phyloP scores from a whole-genome alignment of 2,113 vertebrate species.

The Ascaphus truei region DNA sequence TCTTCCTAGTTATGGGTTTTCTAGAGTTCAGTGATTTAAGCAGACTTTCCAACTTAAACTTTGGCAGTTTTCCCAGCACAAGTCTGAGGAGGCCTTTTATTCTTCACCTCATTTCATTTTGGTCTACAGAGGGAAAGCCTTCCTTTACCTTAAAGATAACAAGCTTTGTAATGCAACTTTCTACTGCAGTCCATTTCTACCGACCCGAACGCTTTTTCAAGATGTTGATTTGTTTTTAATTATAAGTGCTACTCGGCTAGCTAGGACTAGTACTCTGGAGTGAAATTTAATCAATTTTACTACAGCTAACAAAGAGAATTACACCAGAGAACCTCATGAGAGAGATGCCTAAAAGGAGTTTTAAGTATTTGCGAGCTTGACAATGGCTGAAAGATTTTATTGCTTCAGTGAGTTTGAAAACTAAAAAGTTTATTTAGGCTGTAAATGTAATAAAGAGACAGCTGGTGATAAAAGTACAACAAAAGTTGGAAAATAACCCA shows the following conservation, averaged over 20 bases:
- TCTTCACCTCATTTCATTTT: constrained; percentile 47
- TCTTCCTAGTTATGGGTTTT: constrained; percentile 17
- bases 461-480: not conserved
- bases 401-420: not conserved
- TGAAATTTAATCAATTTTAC: constrained; percentile 37
- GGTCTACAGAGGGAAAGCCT: constrained; percentile 41
- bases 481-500: too few relatives aligned
- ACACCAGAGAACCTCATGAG: not conserved
- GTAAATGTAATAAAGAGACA: not conserved
- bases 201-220: constrained; percentile 31
- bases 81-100: constrained; percentile 42
- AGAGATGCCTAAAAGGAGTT: not conserved
- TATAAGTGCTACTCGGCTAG: constrained; percentile 26
- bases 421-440: not conserved
- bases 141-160: constrained; percentile 43
- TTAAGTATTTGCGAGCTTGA: not conserved
- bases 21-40: constrained; percentile 41
- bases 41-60: constrained; percentile 40
- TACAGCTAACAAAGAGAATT: constrained; percentile 26
- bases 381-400: not conserved
- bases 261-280: constrained; percentile 37
- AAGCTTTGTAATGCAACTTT: constrained; percentile 34
- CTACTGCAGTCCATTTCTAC: constrained; percentile 19
- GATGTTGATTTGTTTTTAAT: constrained; percentile 42
- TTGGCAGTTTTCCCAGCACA: constrained; percentile 48